A percentile compares a stretch with the other conserved stretches of the same genome.
These are phyloP conservation scores for Rousettus madagascariensis DNA, from an alignment of 2,797 vertebrate species.

Conservation along the genomic window DNA sequence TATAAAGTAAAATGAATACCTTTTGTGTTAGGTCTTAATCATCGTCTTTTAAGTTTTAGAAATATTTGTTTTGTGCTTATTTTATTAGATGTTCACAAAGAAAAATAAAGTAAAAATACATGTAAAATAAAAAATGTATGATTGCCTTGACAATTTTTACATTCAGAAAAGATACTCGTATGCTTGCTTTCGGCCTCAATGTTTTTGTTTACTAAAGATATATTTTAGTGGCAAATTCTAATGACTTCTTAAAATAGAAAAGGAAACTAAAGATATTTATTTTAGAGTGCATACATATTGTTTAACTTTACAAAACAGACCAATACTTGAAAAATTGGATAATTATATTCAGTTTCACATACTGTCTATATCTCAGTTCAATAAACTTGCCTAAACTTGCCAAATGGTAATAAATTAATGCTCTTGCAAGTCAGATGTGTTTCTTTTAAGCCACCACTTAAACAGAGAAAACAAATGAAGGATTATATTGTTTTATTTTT, in stretches of 20 bases:
- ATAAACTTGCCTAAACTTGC: background rate
- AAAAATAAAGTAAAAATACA: background rate
- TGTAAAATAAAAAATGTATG: conserved; percentile 9
- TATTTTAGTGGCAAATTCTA: conserved; percentile 1
- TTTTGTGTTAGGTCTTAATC: background rate
- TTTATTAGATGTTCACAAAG: background rate
- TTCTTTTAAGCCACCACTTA: conserved; percentile 67
- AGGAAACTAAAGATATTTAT: background rate
- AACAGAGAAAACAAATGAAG: conserved; percentile 67
- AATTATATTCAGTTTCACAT: conserved; percentile 38
- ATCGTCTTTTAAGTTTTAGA: background rate
- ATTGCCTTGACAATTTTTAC: background rate
- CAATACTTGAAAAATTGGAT: conserved; percentile 7
- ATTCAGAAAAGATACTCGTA: background rate
- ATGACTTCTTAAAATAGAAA: conserved; percentile 32
- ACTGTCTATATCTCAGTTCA: background rate
- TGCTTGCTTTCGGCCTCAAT: background rate
- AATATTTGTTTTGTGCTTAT: background rate
- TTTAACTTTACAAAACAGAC: background rate
- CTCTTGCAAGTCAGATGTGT: conserved; percentile 55
- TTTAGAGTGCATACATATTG: background rate
- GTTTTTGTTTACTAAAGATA: background rate
- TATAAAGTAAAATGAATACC: conserved; percentile 26
- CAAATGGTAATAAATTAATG: conserved; percentile 71
- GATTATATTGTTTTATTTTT: conserved; percentile 79